These are phyloP conservation scores for Scotopteryx bipunctaria DNA, from an alignment of 2,888 invertebrate species.

Conservation along the genomic window DNA sequence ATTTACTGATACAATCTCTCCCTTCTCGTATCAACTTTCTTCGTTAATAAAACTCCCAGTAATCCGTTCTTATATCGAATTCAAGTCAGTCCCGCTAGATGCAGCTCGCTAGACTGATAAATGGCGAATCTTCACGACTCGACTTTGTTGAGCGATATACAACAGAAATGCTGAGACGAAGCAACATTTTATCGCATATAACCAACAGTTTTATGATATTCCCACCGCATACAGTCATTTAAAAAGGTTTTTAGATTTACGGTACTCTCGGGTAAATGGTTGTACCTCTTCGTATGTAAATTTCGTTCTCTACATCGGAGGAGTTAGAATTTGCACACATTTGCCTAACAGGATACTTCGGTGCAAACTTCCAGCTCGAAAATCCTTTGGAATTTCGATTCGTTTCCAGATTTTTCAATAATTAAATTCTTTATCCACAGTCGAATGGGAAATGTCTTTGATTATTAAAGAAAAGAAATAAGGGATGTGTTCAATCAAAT, in stretches of 20 bases:
- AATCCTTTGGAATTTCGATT: slow-evolving; percentile 21
- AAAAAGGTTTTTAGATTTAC: slow-evolving; percentile 29
- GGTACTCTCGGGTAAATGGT: slow-evolving; percentile 29
- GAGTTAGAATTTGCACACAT: slow-evolving; percentile 31
- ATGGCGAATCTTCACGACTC: slow-evolving; percentile 31
- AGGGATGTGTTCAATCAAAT: not conserved
- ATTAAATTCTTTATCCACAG: slow-evolving; percentile 1
- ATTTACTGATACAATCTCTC: slow-evolving; percentile 30
- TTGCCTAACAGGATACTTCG: slow-evolving; percentile 30
- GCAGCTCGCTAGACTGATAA: slow-evolving; percentile 34
- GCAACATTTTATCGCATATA: slow-evolving; percentile 22
- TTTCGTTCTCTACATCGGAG: slow-evolving; percentile 25
- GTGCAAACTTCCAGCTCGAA: slow-evolving; percentile 19
- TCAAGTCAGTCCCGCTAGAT: slow-evolving; percentile 30
- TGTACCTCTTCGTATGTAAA: slow-evolving; percentile 30
- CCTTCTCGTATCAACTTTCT: slow-evolving; percentile 29
- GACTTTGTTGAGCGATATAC: slow-evolving; percentile 26
- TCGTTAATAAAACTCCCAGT: slow-evolving; percentile 28
- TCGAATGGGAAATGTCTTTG: not conserved
- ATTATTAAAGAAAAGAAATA: not conserved
- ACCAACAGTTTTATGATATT: slow-evolving; percentile 28
- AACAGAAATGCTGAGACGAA: slow-evolving; percentile 22
- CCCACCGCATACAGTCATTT: slow-evolving; percentile 24
- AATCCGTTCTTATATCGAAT: slow-evolving; percentile 32
- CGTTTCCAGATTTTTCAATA: slow-evolving; percentile 8